A percentile compares a stretch with the other conserved stretches of the same genome.
These are phyloP conservation scores for Stegana nigrithorax DNA, from an alignment of 2,888 invertebrate genomes.

Conservation along the genomic window DNA sequence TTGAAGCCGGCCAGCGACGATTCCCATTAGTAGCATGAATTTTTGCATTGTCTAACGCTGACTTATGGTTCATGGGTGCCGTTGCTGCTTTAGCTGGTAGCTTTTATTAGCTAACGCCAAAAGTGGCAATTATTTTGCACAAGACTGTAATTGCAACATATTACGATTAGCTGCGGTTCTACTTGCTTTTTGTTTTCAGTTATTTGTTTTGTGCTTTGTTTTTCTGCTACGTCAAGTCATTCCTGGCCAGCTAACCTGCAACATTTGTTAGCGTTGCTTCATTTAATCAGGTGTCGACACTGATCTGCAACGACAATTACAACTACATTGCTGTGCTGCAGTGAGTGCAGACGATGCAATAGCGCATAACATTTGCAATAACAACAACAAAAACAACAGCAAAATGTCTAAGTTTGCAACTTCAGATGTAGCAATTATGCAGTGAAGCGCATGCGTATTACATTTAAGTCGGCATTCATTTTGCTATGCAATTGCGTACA, in stretches of 20 bases:
- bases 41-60: too few relatives aligned
- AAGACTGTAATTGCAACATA: too few relatives aligned
- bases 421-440: constrained; percentile 9
- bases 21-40: too few relatives aligned
- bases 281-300: constrained; percentile 66
- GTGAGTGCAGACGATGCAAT: background rate
- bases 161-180: too few relatives aligned
- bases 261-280: constrained; percentile 53
- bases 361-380: background rate
- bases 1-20: too few relatives aligned
- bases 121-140: too few relatives aligned
- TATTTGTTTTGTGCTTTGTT: background rate
- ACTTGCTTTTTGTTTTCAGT: background rate
- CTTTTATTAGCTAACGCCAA: too few relatives aligned
- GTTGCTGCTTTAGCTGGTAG: too few relatives aligned
- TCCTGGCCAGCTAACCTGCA: too few relatives aligned
- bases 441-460: constrained; percentile 22
- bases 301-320: constrained; percentile 65
- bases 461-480: constrained; percentile 14
- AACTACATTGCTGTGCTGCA: constrained; percentile 34
- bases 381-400: background rate
- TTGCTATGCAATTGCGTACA: constrained; percentile 13
- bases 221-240: too few relatives aligned
- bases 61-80: too few relatives aligned
- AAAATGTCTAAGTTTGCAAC: background rate